Evolutionary conservation across 1,140 invertebrate species (phyloP).

Genomic region (Pseudomyrmex pallidus): DNA sequence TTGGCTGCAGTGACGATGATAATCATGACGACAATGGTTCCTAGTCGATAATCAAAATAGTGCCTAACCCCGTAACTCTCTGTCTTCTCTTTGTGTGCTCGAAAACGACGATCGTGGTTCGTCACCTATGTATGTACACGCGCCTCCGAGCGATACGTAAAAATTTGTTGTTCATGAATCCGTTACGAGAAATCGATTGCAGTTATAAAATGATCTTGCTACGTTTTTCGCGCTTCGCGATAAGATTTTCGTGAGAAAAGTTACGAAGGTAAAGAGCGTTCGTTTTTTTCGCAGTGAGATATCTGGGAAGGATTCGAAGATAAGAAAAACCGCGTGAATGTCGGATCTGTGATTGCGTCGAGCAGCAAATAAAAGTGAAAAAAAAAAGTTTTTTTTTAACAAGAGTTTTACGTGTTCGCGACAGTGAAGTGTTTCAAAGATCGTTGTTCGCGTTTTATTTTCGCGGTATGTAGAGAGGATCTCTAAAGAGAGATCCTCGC

Average conservation of each 20-base stretch:
- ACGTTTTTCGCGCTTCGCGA: constrained; percentile 7
- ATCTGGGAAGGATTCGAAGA: constrained; percentile 3
- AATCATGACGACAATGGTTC: constrained; percentile 80
- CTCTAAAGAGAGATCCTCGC: constrained; percentile 16
- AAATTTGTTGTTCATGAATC: not conserved
- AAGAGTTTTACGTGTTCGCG: constrained; percentile 25
- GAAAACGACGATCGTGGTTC: constrained; percentile 59
- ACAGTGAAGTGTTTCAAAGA: constrained; percentile 65
- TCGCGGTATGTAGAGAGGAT: not conserved
- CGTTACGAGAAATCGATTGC: not conserved
- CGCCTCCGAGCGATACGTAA: not conserved
- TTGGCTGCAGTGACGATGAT: constrained; percentile 80
- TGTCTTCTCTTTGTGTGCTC: constrained; percentile 73
- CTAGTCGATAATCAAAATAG: constrained; percentile 84
- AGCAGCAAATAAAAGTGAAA: constrained; percentile 58
- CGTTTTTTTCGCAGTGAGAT: constrained; percentile 27
- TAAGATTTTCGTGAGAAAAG: not conserved
- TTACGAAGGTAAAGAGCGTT: not conserved
- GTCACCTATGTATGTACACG: constrained; percentile 2
- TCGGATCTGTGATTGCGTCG: constrained; percentile 65
- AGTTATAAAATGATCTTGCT: constrained; percentile 11
- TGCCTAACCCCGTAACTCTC: constrained; percentile 80
- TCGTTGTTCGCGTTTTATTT: constrained; percentile 27
- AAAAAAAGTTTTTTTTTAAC: constrained; percentile 16
- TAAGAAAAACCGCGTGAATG: constrained; percentile 20